A percentile compares a stretch with the other conserved stretches of the same genome.
Conservation (phyloP, 2,797 vertebrate genomes). For the Fistularia commersonii region DNA sequence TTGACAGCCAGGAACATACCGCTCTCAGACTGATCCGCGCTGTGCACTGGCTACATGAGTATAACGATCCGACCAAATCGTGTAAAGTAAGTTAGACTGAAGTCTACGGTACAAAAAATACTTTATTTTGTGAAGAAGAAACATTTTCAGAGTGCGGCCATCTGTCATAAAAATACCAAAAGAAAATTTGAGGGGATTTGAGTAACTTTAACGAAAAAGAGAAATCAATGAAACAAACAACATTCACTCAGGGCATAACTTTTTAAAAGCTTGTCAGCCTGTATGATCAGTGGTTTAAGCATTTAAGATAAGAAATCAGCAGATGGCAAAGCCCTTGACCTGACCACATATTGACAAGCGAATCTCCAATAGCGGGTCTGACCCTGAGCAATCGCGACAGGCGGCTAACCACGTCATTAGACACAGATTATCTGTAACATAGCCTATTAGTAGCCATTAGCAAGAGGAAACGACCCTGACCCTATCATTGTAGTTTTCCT, state of each 20-base stretch:
- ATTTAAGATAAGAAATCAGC: slow-evolving; percentile 14
- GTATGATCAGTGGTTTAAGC: slow-evolving; percentile 12
- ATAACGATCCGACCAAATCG: no score
- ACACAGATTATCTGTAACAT: slow-evolving; percentile 53
- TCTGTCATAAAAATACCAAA: no score
- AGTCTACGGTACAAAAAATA: no score
- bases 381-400: slow-evolving; percentile 38
- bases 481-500: slow-evolving; percentile 45
- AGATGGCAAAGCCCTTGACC: slow-evolving; percentile 20
- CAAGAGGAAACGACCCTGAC: slow-evolving; percentile 46
- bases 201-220: no score
- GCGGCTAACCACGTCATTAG: slow-evolving; percentile 54
- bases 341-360: slow-evolving; percentile 41
- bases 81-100: no score
- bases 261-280: slow-evolving; percentile 8
- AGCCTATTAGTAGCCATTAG: slow-evolving; percentile 62
- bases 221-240: no score
- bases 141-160: no score
- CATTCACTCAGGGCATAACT: background rate
- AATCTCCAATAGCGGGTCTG: slow-evolving; percentile 34
- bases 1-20: no score
- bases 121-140: no score
- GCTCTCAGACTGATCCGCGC: no score
- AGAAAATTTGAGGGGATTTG: no score
- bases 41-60: no score